phyloP scores from a whole-genome alignment of 2,113 vertebrate species.

The Rhegmatorhina hoffmannsi region DNA sequence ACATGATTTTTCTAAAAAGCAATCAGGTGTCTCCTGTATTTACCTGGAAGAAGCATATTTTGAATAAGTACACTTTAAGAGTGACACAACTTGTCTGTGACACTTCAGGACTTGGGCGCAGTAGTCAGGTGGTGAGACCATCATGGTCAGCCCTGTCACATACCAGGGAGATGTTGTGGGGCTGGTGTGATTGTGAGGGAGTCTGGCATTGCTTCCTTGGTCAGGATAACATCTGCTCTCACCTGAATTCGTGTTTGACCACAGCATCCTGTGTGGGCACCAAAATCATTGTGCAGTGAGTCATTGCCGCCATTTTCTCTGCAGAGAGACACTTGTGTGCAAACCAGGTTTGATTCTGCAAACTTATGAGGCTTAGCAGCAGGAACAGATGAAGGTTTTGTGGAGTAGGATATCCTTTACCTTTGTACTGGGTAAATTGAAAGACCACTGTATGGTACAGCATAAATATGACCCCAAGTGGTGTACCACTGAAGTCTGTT shows the following conservation, averaged over 20 bases:
- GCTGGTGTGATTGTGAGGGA: not conserved
- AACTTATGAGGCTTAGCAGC: not conserved
- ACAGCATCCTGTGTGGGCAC: not conserved
- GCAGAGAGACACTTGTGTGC: not conserved
- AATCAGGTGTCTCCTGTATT: not conserved
- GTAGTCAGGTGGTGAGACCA: not conserved
- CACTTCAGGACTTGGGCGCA: not conserved
- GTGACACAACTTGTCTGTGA: not conserved
- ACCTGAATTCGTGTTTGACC: accelerated
- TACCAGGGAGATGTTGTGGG: accelerated
- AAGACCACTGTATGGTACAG: not conserved
- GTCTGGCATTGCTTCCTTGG: not conserved
- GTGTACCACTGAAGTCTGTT: not conserved
- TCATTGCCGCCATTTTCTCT: not conserved
- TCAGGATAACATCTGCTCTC: not conserved
- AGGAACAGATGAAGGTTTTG: not conserved
- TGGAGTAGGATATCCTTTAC: not conserved
- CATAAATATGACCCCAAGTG: not conserved
- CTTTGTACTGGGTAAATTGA: not conserved
- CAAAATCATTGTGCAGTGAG: not conserved
- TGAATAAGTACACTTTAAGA: not conserved
- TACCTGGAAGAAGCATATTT: not conserved
- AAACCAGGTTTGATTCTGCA: not conserved
- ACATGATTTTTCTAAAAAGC: not conserved
- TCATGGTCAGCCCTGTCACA: accelerated